Evolutionary conservation across 2,888 invertebrate genomes (phyloP).

Genomic region (Drosophila mimica): DNA sequence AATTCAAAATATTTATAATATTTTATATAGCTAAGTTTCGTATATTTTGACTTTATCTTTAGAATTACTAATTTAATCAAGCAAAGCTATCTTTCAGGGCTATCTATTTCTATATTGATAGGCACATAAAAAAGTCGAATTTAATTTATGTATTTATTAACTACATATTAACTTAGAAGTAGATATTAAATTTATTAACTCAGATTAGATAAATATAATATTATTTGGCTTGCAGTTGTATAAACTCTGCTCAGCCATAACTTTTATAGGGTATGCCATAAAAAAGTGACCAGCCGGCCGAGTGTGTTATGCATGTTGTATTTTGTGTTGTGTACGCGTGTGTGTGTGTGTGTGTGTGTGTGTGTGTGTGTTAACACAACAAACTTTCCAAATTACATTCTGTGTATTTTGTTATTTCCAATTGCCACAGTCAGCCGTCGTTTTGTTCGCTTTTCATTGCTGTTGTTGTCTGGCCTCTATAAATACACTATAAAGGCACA

Average conservation of each 20-base stretch:
- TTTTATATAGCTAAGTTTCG: too few species aligned
- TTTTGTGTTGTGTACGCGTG: neutral
- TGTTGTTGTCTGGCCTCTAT: slow-evolving; percentile 32
- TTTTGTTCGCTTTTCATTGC: neutral
- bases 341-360: slow-evolving; percentile 6
- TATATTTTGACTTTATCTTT: too few species aligned
- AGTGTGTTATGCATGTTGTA: slow-evolving; percentile 38
- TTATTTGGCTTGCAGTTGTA: neutral
- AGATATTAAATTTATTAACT: neutral
- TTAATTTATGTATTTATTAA: neutral
- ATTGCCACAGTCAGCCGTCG: slow-evolving; percentile 29
- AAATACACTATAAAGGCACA: slow-evolving; percentile 37
- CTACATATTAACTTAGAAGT: neutral
- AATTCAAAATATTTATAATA: too few species aligned
- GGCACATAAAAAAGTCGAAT: neutral
- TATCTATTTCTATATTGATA: too few species aligned
- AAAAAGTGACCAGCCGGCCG: slow-evolving; percentile 51
- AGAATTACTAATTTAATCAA: too few species aligned
- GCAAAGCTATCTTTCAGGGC: too few species aligned
- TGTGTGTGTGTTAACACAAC: slow-evolving; percentile 53
- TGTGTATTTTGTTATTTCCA: slow-evolving; percentile 43
- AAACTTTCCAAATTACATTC: slow-evolving; percentile 79
- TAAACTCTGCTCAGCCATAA: neutral
- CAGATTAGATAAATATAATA: neutral
- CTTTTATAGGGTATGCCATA: slow-evolving; percentile 19